These are phyloP conservation scores for Hippocampus kuda DNA, from an alignment of 2,797 vertebrate genomes.

Conservation along the genomic window DNA sequence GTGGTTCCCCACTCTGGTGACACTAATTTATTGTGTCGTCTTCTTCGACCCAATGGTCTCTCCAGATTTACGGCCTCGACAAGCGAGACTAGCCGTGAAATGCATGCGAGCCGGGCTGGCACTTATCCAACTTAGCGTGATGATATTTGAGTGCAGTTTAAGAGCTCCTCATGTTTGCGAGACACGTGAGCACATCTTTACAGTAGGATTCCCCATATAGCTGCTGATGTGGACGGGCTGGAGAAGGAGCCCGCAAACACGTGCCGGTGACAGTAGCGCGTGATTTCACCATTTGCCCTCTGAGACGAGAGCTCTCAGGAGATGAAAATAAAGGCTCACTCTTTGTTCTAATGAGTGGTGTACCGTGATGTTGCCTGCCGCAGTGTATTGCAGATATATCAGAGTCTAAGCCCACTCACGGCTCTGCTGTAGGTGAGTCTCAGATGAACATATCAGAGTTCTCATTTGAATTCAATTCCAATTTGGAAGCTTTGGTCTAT, in stretches of 20 bases:
- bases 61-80: slow-evolving; percentile 29
- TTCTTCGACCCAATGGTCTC: slow-evolving; percentile 26
- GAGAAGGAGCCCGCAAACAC: slow-evolving; percentile 20
- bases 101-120: slow-evolving; percentile 13
- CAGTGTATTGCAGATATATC: slow-evolving; percentile 35
- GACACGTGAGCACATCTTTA: slow-evolving; percentile 32
- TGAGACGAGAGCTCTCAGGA: slow-evolving; percentile 33
- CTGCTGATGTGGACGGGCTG: slow-evolving; percentile 13
- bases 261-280: slow-evolving; percentile 33
- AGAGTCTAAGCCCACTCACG: slow-evolving; percentile 32
- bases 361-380: slow-evolving; percentile 31
- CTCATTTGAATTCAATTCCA: not conserved
- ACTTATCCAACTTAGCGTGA: slow-evolving; percentile 15
- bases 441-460: slow-evolving; percentile 26
- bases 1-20: not conserved
- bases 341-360: slow-evolving; percentile 13
- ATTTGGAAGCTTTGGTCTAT: not conserved
- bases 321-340: slow-evolving; percentile 24
- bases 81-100: slow-evolving; percentile 11
- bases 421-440: slow-evolving; percentile 47
- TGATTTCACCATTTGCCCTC: slow-evolving; percentile 17
- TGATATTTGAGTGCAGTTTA: slow-evolving; percentile 21
- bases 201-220: slow-evolving; percentile 22
- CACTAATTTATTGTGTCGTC: slow-evolving; percentile 27
- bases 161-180: slow-evolving; percentile 19